Percentiles rank a stretch among this genome's conserved stretches.
Evolutionary conservation across 30 jellyfish, hydroid and myxozoan genomes (phyloP).

Genomic region (Catostylus mosaicus): DNA sequence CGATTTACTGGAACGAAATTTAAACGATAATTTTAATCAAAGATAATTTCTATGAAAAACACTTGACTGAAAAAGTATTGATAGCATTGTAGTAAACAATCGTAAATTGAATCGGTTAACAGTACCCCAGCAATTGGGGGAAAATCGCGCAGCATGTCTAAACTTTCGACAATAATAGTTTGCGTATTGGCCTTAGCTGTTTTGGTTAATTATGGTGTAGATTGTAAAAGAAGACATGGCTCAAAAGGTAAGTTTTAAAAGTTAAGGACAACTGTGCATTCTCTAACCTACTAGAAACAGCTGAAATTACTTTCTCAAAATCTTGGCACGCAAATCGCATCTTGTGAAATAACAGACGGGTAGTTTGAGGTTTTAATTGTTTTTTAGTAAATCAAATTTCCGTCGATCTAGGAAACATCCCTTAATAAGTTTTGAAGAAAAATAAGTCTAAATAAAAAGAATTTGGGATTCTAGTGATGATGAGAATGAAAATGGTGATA

Average conservation of each 20-base stretch:
- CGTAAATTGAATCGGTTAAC: background rate
- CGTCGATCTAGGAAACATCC: no score
- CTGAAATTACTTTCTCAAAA: no score
- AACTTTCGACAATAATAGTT: background rate
- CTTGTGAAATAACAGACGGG: no score
- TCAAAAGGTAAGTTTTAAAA: slow-evolving; percentile 22
- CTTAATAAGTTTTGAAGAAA: no score
- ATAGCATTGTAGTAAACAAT: background rate
- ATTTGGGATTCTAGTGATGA: no score
- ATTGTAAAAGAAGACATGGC: slow-evolving; percentile 19
- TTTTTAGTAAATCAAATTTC: no score
- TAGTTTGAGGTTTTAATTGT: no score
- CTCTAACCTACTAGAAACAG: no score
- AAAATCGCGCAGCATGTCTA: slow-evolving; percentile 6
- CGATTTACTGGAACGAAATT: slow-evolving; percentile 3
- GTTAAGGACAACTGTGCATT: background rate
- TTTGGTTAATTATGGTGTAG: slow-evolving; percentile 1
- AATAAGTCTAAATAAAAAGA: no score
- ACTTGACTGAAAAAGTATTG: background rate
- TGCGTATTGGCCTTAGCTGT: background rate
- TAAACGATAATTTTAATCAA: background rate
- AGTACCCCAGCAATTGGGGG: slow-evolving; percentile 45
- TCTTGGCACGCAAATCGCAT: no score
- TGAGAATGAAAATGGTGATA: no score
- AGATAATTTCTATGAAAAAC: background rate